Conservation (phyloP, 2,113 vertebrate genomes). For the Oncorhynchus masou region DNA sequence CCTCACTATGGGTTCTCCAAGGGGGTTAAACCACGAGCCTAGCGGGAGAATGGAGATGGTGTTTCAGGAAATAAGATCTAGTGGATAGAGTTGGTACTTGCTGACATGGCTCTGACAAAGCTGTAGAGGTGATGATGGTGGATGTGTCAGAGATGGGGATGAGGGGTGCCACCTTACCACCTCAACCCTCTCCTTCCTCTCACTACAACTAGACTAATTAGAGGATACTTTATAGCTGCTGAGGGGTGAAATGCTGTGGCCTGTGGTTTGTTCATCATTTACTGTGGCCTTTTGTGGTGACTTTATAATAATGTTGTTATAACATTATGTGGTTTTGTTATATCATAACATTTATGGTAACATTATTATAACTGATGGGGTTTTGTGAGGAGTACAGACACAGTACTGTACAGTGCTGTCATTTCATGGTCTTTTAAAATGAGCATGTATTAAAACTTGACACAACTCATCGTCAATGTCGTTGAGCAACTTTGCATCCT, state of each 20-base stretch:
- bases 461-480: background rate
- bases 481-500: background rate
- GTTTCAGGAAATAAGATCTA: constrained; percentile 49
- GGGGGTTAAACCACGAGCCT: background rate
- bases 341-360: background rate
- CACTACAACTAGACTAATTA: constrained; percentile 63
- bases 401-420: background rate
- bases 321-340: background rate
- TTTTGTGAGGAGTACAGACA: background rate
- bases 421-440: background rate
- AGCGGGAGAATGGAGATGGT: background rate
- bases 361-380: background rate
- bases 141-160: constrained; percentile 21
- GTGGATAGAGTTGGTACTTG: constrained; percentile 37
- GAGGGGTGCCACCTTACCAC: constrained; percentile 20
- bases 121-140: constrained; percentile 38
- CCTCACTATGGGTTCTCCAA: constrained; percentile 30
- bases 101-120: constrained; percentile 39
- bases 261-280: constrained; percentile 8
- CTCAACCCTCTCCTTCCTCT: constrained; percentile 28
- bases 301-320: background rate
- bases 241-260: constrained; percentile 53
- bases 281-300: background rate
- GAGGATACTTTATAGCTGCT: constrained; percentile 49
- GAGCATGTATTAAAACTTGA: background rate